A percentile compares a stretch with the other conserved stretches of the same genome.
These are phyloP conservation scores for mouse (Mus musculus) DNA, from an alignment of 2,113 vertebrate genomes.

Conservation along the genomic window DNA sequence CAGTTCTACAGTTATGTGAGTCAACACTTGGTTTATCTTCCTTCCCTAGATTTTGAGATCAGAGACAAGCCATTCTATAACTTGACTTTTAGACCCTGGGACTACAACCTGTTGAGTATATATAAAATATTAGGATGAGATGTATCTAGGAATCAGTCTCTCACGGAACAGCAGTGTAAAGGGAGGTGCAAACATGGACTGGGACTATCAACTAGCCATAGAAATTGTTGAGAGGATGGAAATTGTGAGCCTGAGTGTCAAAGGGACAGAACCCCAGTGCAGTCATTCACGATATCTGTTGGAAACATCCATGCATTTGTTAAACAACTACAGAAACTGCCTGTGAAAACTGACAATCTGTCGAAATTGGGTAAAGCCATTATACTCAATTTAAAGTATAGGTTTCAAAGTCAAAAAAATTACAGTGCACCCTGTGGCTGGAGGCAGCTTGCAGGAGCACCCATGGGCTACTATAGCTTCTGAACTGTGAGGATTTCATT, in stretches of 20 bases:
- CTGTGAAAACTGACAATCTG: constrained; percentile 33
- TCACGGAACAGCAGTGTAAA: neutral
- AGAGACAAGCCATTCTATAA: rapidly evolving
- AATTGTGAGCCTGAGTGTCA: neutral
- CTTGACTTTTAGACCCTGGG: neutral
- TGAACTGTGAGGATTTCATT: constrained; percentile 83
- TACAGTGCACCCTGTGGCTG: neutral
- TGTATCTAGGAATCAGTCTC: rapidly evolving
- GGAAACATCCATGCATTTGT: rapidly evolving
- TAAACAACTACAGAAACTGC: neutral
- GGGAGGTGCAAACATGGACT: no score
- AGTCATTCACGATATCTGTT: neutral
- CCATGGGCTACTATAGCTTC: constrained; percentile 69
- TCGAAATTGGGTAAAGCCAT: neutral
- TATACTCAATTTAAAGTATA: constrained; percentile 59
- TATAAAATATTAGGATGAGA: neutral
- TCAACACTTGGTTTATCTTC: neutral
- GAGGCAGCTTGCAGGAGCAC: constrained; percentile 38
- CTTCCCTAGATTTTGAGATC: no score
- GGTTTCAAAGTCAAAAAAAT: constrained; percentile 65
- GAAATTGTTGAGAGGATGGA: neutral
- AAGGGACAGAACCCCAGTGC: no score
- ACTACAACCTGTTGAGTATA: rapidly evolving
- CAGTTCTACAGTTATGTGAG: rapidly evolving
- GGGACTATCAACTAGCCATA: neutral